Percentiles rank a stretch among this genome's conserved stretches.
phyloP scores from a whole-genome alignment of 2,113 vertebrate species.

The Machaerirhynchus nigripectus region DNA sequence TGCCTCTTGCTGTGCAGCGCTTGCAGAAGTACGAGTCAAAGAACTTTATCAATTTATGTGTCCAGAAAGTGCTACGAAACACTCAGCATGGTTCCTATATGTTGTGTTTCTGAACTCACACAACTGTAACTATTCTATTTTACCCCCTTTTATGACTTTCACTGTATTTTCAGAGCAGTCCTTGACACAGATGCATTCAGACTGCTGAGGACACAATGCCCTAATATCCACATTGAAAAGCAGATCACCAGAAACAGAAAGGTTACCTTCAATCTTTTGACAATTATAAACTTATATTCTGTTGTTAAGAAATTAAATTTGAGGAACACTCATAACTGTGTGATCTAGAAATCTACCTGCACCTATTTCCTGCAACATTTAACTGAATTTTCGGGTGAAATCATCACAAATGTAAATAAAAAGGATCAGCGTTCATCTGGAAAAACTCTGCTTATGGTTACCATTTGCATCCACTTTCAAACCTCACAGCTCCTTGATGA shows the following conservation, averaged over 20 bases:
- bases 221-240: background rate
- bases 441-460: background rate
- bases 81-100: background rate
- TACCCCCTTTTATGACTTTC: background rate
- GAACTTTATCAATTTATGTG: background rate
- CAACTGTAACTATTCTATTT: background rate
- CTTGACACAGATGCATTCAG: background rate
- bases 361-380: background rate
- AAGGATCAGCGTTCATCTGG: background rate
- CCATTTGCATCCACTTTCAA: background rate
- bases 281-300: background rate
- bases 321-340: background rate
- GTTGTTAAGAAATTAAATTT: background rate
- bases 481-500: background rate
- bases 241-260: background rate
- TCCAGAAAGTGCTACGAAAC: background rate
- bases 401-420: background rate
- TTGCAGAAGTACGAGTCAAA: background rate
- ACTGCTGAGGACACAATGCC: background rate
- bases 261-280: background rate
- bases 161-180: background rate
- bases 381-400: background rate
- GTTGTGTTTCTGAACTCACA: background rate
- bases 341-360: background rate
- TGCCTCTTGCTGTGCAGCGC: background rate